Base-by-base conservation (phyloP, 2,888 invertebrate genomes). In the Lamellibrachia satsuma region DNA sequence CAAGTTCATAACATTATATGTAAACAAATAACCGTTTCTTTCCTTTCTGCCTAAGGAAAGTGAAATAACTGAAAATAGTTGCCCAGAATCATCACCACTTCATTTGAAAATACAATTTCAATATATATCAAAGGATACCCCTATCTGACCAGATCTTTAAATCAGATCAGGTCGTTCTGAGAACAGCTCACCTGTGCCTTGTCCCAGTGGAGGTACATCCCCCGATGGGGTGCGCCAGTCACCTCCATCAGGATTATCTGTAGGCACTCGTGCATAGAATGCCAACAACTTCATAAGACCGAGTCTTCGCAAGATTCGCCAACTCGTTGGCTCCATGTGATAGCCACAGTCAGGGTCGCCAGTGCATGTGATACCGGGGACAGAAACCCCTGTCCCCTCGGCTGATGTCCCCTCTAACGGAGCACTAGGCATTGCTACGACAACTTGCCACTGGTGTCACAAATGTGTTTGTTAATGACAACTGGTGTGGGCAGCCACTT, bases 231-330 rank as follows among this genome's bases (percentile, higher is more conserved):
- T 75, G 6, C 75, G 15, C 75, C 75, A 75, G 22, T 75, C 75
- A 22, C 75, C 75, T n/a, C 75, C 75, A 15, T 75, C 75, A 6
- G 75, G 75, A n/a, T 75, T 75, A 75, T 75, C 75, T n/a, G n/a
- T 22, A 22, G 75, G 75, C 22, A 75, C 75, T 22, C 75, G 75
- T 75, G 75, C 75, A 75, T 75, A 75, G 75, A 75, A 75, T 3
- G 75, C 75, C 75, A 75, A 75, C 75, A 75, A 75, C 75, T 75
- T 75, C 75, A 75, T 75, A 75, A 75, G 75, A 3, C 75, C 75
- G 75, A 75, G 75, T 75, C 75, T 15, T 75, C 75, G 75, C 75
- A 75, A 75, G 75, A 75, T 75, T 11, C 75, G 11, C 22, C 75
- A n/a, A 75, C 75, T 75, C 75, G 75, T 75, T 22, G 75, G 75